Conservation (phyloP, 1,140 invertebrate species). For the Piezodorus guildinii region DNA sequence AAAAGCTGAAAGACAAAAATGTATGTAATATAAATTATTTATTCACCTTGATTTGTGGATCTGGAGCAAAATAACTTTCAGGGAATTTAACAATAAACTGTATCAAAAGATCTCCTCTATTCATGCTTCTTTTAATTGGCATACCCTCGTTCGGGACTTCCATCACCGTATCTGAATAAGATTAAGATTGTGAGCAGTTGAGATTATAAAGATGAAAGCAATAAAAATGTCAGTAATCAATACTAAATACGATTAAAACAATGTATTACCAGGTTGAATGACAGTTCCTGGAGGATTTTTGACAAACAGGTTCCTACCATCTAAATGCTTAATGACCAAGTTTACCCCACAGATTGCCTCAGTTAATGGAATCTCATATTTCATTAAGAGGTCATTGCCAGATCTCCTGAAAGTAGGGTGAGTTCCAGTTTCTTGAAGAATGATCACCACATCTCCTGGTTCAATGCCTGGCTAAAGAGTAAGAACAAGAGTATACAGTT, state of each 20-base stretch:
- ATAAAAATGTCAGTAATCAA: not conserved
- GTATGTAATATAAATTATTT: not conserved
- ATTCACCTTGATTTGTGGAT: constrained; percentile 47
- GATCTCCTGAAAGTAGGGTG: constrained; percentile 65
- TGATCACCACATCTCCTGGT: constrained; percentile 80
- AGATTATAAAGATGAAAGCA: not conserved
- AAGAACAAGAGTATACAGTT: no score
- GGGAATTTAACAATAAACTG: constrained; percentile 79
- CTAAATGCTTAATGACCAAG: constrained; percentile 70
- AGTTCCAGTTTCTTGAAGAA: constrained; percentile 71
- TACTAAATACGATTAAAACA: not conserved
- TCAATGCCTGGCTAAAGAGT: constrained; percentile 37
- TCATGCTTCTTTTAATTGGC: constrained; percentile 71
- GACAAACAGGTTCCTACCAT: constrained; percentile 66
- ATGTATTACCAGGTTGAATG: constrained; percentile 45
- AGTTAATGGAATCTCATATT: constrained; percentile 58
- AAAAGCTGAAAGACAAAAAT: not conserved
- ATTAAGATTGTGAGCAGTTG: not conserved
- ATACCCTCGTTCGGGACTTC: constrained; percentile 77
- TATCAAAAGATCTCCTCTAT: constrained; percentile 78
- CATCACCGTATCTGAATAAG: constrained; percentile 64
- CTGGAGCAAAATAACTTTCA: constrained; percentile 59
- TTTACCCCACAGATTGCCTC: constrained; percentile 85
- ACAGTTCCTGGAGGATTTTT: constrained; percentile 58
- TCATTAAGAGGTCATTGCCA: constrained; percentile 64